Percentiles rank a stretch among this genome's conserved stretches.
These are phyloP conservation scores for Dendropsophus ebraccatus DNA, from an alignment of 2,113 vertebrate genomes.

Conservation along the genomic window DNA sequence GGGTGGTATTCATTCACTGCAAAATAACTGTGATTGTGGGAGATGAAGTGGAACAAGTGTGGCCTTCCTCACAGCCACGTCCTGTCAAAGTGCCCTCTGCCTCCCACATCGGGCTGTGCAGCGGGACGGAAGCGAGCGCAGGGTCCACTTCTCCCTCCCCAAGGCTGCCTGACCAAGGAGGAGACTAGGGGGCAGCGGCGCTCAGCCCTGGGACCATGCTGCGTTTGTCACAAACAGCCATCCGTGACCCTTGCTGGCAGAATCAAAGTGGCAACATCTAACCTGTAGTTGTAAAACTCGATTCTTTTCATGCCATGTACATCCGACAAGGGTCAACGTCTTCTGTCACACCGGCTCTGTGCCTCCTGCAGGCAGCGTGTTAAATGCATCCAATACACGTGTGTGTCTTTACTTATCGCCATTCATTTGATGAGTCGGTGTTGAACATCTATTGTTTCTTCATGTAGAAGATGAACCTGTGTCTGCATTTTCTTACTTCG, in stretches of 20 bases:
- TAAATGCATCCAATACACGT: slow-evolving; percentile 60
- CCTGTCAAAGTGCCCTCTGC: slow-evolving; percentile 63
- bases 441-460: slow-evolving; percentile 56
- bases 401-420: slow-evolving; percentile 61
- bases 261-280: slow-evolving; percentile 35
- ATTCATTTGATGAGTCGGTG: slow-evolving; percentile 62
- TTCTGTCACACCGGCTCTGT: slow-evolving; percentile 60
- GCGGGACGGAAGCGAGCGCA: slow-evolving; percentile 63
- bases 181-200: slow-evolving; percentile 64
- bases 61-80: slow-evolving; percentile 70
- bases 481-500: not conserved
- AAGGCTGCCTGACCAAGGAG: slow-evolving; percentile 66
- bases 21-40: slow-evolving; percentile 65
- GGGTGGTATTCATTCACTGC: slow-evolving; percentile 67
- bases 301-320: slow-evolving; percentile 46
- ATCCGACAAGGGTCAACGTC: slow-evolving; percentile 56
- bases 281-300: slow-evolving; percentile 53
- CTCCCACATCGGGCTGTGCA: slow-evolving; percentile 64
- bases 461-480: slow-evolving; percentile 60
- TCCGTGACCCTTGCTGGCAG: slow-evolving; percentile 55
- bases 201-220: slow-evolving; percentile 63
- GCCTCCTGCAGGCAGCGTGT: not conserved
- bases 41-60: slow-evolving; percentile 71
- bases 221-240: slow-evolving; percentile 65
- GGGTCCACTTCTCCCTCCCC: slow-evolving; percentile 66